These are phyloP conservation scores for Rhynchonycteris naso DNA, from an alignment of 2,797 vertebrate genomes.

Conservation along the genomic window DNA sequence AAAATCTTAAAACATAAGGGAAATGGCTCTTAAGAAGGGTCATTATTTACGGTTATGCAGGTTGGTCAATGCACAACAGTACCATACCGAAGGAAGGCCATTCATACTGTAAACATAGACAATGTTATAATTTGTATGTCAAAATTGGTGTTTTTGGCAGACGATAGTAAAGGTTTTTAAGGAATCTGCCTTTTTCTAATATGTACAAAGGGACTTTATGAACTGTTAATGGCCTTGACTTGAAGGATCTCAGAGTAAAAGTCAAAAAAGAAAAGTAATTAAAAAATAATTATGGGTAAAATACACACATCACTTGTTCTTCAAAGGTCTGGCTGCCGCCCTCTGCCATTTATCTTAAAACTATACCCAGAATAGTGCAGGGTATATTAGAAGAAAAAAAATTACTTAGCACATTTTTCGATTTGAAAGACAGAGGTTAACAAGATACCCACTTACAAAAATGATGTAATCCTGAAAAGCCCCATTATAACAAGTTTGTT, in stretches of 20 bases:
- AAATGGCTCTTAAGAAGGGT: background rate
- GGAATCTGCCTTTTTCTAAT: constrained; percentile 3
- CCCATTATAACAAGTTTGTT: constrained; percentile 40
- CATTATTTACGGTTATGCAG: background rate
- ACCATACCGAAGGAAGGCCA: background rate
- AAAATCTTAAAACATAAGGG: constrained; percentile 12
- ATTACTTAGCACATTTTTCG: background rate
- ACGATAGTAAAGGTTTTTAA: constrained; percentile 25
- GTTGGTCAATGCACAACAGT: background rate
- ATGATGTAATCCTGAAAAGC: background rate
- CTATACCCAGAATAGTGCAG: background rate
- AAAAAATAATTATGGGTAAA: background rate
- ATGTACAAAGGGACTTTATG: background rate
- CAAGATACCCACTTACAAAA: constrained; percentile 28
- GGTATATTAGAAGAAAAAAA: background rate
- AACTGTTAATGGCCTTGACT: background rate
- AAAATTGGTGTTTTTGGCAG: background rate
- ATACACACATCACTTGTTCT: constrained; percentile 17
- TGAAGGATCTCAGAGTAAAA: constrained; percentile 35
- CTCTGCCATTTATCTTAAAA: constrained; percentile 34
- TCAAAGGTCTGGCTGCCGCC: constrained; percentile 4
- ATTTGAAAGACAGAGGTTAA: constrained; percentile 20
- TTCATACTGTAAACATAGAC: background rate
- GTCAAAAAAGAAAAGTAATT: background rate
- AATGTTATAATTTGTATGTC: background rate